Conservation (phyloP, 2,113 vertebrate species). For the Arothron firmamentum region DNA sequence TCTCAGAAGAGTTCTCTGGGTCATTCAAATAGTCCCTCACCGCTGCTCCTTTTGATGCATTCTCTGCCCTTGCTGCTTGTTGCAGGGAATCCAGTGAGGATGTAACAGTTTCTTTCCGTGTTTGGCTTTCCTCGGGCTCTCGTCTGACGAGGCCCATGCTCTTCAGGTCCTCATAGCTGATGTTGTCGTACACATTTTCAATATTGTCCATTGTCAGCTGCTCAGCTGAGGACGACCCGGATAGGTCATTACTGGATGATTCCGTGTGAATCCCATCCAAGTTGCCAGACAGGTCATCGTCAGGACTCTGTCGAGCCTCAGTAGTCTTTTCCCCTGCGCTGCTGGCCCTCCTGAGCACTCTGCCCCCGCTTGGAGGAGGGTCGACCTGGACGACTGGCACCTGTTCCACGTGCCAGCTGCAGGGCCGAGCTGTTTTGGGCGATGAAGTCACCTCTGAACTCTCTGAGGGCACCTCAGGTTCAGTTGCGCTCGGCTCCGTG, state of each 20-base stretch:
- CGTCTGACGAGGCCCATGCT: conserved; percentile 84
- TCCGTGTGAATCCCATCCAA: conserved; percentile 70
- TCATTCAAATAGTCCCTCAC: conserved; percentile 35
- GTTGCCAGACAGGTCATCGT: conserved; percentile 41
- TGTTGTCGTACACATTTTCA: conserved; percentile 96
- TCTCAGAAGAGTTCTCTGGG: conserved; percentile 56
- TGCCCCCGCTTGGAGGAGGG: conserved; percentile 61
- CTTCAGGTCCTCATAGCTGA: conserved; percentile 95
- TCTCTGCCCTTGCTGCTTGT: conserved; percentile 3
- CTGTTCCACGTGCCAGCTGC: conserved; percentile 90
- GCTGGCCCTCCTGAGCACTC: conserved; percentile 85
- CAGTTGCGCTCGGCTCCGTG: conserved; percentile 72
- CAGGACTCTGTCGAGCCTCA: conserved; percentile 40
- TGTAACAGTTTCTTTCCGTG: conserved; percentile 25
- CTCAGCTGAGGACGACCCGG: conserved; percentile 80
- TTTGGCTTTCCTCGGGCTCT: conserved; percentile 65
- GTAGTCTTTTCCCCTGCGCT: conserved; percentile 87
- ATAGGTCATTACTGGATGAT: conserved; percentile 74
- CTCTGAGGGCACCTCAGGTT: conserved; percentile 64
- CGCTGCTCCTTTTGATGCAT: conserved; percentile 2
- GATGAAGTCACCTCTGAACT: conserved; percentile 45
- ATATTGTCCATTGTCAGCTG: conserved; percentile 89
- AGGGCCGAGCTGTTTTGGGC: conserved; percentile 77
- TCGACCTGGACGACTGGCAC: conserved; percentile 64
- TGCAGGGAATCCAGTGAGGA: conserved; percentile 13